Evolutionary conservation across 2,888 invertebrate genomes (phyloP).

Genomic region (Onthophagus sagittarius): DNA sequence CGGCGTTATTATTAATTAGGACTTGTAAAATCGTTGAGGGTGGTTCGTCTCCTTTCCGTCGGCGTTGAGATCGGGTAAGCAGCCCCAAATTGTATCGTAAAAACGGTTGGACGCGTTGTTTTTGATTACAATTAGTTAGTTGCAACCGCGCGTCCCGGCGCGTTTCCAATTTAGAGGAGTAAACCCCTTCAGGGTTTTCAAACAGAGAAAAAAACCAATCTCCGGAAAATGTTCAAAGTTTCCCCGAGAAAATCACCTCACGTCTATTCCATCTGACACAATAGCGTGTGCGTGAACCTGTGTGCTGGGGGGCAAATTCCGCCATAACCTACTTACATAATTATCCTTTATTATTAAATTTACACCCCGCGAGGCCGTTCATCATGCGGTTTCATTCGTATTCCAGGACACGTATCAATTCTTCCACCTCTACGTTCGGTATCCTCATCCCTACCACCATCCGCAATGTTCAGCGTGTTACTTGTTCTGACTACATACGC

Average conservation of each 20-base stretch:
- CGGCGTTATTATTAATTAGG: background rate
- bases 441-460: background rate
- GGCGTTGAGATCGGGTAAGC: background rate
- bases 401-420: conserved; percentile 10
- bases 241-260: conserved; percentile 22
- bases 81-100: background rate
- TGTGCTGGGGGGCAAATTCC: conserved; percentile 10
- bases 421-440: background rate
- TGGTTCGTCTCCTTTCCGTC: no score
- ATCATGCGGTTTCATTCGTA: conserved; percentile 8
- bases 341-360: conserved; percentile 22
- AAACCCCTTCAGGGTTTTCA: background rate
- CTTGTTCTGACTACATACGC: background rate
- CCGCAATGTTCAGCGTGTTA: background rate
- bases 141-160: background rate
- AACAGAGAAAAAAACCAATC: conserved; percentile 17
- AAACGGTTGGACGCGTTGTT: background rate
- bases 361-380: conserved; percentile 11
- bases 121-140: background rate
- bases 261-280: conserved; percentile 23
- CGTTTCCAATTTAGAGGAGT: background rate
- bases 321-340: conserved; percentile 20
- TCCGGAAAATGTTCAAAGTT: conserved; percentile 20
- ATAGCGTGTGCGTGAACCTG: conserved; percentile 20
- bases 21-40: background rate